Evolutionary conservation across 1,140 invertebrate species (phyloP).

Genomic region (Platyura marginata): DNA sequence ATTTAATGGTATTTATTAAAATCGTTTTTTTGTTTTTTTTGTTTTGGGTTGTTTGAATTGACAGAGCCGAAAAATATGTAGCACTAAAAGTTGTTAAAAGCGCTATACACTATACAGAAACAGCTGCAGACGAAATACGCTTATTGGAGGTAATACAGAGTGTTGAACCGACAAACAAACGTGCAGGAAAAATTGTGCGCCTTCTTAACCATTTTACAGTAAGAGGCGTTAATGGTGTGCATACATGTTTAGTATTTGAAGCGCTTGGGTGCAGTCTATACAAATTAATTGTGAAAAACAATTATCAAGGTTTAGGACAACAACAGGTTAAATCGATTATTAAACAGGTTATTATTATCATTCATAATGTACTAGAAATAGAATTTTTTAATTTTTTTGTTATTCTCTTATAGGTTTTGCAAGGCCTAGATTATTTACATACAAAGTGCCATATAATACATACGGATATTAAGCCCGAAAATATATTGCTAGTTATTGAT

Average conservation of each 20-base stretch:
- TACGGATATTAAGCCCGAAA: slow-evolving; percentile 99
- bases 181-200: slow-evolving; percentile 87
- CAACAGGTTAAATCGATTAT: slow-evolving; percentile 91
- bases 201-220: slow-evolving; percentile 97
- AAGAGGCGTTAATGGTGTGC: slow-evolving; percentile 86
- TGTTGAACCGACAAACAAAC: slow-evolving; percentile 70
- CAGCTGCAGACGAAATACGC: slow-evolving; percentile 96
- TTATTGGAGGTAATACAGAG: slow-evolving; percentile 85
- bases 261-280: slow-evolving; percentile 93
- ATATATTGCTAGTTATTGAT: slow-evolving; percentile 82
- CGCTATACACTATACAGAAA: slow-evolving; percentile 94
- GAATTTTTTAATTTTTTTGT: not conserved
- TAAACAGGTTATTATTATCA: slow-evolving; percentile 64
- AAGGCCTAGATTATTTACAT: slow-evolving; percentile 93
- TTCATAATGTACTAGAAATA: not conserved
- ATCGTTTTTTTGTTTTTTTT: too few species aligned
- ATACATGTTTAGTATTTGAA: slow-evolving; percentile 97
- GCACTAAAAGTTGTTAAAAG: slow-evolving; percentile 99
- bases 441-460: slow-evolving; percentile 97
- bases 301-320: slow-evolving; percentile 91
- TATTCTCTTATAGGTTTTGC: slow-evolving; percentile 28
- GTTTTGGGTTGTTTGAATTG: not conserved
- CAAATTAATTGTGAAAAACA: slow-evolving; percentile 94
- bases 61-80: slow-evolving; percentile 74
- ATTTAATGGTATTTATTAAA: too few species aligned